Evolutionary conservation across 2,888 invertebrate genomes (phyloP), one percentile per base, ranked within the genome.

Genomic region (Rotaria macrura): DNA sequence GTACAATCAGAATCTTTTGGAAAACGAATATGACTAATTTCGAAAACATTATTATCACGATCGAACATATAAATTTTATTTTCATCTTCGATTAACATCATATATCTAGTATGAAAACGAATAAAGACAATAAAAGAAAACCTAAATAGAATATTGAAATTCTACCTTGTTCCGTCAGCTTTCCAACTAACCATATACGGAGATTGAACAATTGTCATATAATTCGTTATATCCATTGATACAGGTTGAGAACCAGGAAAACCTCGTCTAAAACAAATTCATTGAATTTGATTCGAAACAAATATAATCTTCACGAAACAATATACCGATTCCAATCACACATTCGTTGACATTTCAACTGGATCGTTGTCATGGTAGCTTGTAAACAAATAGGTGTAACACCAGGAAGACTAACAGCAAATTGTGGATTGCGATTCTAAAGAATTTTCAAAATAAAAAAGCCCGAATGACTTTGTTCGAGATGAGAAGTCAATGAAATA

Each of bases 131-230:
- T 14, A 49, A 29, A 83, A 34, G 7, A 2, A 55, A 87, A 84
- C 79, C 86, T 43, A 72, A 52, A 25, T 40, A 34, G n/a, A 49
- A 49, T 54, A 23, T 49, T 65, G n/a, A 87, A 87, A 40, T 88
- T 87, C 89, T 90, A 95, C 94, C 96, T 94, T 54, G 95, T 95
- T 57, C 99, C 99, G 91, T 99, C 99, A 20, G 99, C 99, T 90
- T 99, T 99, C 99, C 99, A 99, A 3, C 97, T 98, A 1, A 99
- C 97, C 90, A 94, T 93, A 89, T 99, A 99, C 0, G 95, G 95
- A 89, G 95, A 95, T 88, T 94, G 91, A 52, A 93, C 92, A 6
- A 99, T 91, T 23, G 94, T 92, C 85, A 91, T 90, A 84, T 99
- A 92, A 91, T 99, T 99, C 0, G 92, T 89, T 2, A 92, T 91